Evolutionary conservation across 1,140 invertebrate genomes (phyloP).

Genomic region (Diorhabda sublineata): DNA sequence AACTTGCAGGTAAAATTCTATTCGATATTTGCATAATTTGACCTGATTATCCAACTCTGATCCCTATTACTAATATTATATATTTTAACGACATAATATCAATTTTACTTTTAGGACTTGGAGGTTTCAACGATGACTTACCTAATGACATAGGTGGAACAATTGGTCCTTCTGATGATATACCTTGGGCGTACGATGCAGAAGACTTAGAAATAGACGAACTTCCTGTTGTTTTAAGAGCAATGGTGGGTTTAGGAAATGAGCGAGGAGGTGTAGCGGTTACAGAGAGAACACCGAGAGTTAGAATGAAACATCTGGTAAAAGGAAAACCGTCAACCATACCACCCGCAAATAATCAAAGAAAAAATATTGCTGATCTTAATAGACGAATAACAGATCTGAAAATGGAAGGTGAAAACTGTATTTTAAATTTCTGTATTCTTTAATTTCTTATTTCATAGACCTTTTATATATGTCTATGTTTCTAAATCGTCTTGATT

Average conservation of each 20-base stretch:
- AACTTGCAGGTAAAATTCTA: conserved; percentile 30
- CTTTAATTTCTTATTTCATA: too few species aligned
- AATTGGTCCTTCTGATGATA: conserved; percentile 49
- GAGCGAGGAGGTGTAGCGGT: conserved; percentile 43
- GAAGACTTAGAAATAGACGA: conserved; percentile 64
- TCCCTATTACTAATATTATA: too few species aligned
- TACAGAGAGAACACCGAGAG: conserved; percentile 46
- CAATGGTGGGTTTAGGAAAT: conserved; percentile 55
- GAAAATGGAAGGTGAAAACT: conserved; percentile 59
- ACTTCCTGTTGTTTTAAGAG: conserved; percentile 62
- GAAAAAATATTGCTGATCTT: conserved; percentile 57
- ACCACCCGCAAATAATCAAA: conserved; percentile 43
- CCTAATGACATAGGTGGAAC: conserved; percentile 49
- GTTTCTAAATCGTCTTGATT: too few species aligned
- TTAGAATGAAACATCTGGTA: conserved; percentile 54
- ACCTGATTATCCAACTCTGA: too few species aligned
- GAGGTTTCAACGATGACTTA: conserved; percentile 50
- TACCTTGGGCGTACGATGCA: conserved; percentile 63
- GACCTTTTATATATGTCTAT: too few species aligned
- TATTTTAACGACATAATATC: too few species aligned
- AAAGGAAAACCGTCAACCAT: conserved; percentile 48
- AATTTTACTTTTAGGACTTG: conserved; percentile 6
- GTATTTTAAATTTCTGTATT: conserved; percentile 17
- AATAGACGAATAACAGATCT: conserved; percentile 70
- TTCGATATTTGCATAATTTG: not conserved